These are phyloP conservation scores for Drosophila antonietae DNA, from an alignment of 2,888 invertebrate species.

Conservation along the genomic window DNA sequence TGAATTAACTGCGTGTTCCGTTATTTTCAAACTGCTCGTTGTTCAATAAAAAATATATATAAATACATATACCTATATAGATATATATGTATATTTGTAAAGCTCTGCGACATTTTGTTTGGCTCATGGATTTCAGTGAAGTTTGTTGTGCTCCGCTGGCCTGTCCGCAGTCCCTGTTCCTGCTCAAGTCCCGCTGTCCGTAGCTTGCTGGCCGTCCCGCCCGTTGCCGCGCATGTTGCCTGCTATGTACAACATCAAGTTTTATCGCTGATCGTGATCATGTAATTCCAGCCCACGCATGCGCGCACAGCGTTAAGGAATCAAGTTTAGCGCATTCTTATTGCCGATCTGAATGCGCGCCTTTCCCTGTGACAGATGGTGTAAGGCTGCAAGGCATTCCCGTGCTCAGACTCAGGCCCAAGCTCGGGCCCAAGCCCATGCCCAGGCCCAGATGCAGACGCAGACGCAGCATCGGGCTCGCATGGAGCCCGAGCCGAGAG, in stretches of 20 bases:
- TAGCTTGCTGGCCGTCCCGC: neutral
- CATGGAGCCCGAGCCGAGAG: slow-evolving; percentile 59
- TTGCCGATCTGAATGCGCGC: slow-evolving; percentile 70
- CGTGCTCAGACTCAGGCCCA: slow-evolving; percentile 51
- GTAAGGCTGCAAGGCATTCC: slow-evolving; percentile 76
- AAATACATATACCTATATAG: neutral
- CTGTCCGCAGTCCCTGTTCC: slow-evolving; percentile 1
- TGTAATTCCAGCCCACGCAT: slow-evolving; percentile 85
- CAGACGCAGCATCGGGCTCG: slow-evolving; percentile 28
- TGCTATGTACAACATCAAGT: slow-evolving; percentile 80
- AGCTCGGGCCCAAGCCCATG: neutral
- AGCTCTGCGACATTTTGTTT: slow-evolving; percentile 71
- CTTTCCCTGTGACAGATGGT: slow-evolving; percentile 77
- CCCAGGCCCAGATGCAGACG: slow-evolving; percentile 9
- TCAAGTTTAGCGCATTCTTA: slow-evolving; percentile 79
- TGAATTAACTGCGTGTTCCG: slow-evolving; percentile 34
- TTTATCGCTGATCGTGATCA: slow-evolving; percentile 85
- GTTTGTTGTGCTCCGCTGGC: slow-evolving; percentile 16
- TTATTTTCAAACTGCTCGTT: slow-evolving; percentile 26
- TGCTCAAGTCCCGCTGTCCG: slow-evolving; percentile 22
- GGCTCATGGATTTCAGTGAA: slow-evolving; percentile 12
- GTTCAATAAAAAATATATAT: neutral
- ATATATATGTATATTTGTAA: slow-evolving; percentile 35
- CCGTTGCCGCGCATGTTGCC: slow-evolving; percentile 44
- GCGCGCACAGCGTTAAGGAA: slow-evolving; percentile 77